Evolutionary conservation across 64 coral and sea anemone genomes (phyloP).

Genomic region (Cladopsammia gracilis): DNA sequence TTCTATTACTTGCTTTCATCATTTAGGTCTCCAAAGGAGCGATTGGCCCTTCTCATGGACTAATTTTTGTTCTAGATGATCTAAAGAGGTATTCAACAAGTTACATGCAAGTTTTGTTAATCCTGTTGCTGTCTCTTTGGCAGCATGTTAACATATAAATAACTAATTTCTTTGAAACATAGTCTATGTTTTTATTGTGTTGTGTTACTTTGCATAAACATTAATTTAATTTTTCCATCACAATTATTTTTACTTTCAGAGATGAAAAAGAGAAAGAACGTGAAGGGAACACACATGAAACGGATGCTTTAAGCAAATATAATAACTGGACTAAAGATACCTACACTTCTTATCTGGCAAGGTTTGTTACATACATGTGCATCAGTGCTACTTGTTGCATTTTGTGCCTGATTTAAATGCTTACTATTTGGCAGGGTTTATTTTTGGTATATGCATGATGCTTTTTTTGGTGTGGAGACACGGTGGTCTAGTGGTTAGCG

Average conservation of each 20-base stretch:
- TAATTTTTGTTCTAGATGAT: slow-evolving; percentile 96
- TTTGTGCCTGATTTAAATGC: no score
- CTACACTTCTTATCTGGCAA: slow-evolving; percentile 76
- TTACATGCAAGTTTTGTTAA: no score
- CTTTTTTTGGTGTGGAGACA: no score
- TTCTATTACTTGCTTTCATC: not conserved
- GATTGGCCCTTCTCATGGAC: slow-evolving; percentile 87
- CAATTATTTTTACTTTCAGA: slow-evolving; percentile 49
- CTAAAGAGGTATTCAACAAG: slow-evolving; percentile 60
- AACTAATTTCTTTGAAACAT: not conserved
- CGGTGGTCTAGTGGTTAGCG: no score
- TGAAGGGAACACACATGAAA: slow-evolving; percentile 65
- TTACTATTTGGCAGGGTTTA: no score
- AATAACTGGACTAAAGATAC: slow-evolving; percentile 90
- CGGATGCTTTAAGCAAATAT: slow-evolving; percentile 82
- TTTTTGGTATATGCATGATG: no score
- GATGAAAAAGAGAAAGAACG: slow-evolving; percentile 84
- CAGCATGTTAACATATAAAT: no score
- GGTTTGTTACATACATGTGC: slow-evolving; percentile 13
- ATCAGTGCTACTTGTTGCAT: no score
- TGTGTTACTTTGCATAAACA: no score
- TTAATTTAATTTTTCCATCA: not conserved
- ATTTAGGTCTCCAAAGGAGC: slow-evolving; percentile 85
- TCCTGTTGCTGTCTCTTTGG: no score
- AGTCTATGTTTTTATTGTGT: no score